Base-by-base conservation (phyloP, 2,888 invertebrate species). In the Nematopogon swammerdamellus region DNA sequence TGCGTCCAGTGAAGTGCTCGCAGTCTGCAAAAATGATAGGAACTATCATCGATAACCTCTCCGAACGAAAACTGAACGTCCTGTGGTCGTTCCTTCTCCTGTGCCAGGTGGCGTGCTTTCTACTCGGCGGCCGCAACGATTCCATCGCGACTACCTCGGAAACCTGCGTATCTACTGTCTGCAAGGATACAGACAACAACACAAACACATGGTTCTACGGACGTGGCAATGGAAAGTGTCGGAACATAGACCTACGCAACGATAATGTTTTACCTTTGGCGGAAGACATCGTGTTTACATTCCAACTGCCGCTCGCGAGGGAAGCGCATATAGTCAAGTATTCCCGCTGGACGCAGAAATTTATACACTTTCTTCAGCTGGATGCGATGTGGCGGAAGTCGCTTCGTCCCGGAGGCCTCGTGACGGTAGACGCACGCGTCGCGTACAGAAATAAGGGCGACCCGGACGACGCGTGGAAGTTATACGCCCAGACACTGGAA, bases 301-400 rank as follows among this genome's bases (percentile, higher is more conserved):
- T 87, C 60, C 85, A 96, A 86, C 89, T 97, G 85, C 99, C 99
- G n/a, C 69, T 89, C 19, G 90, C 92, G 0, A 83, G 91, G 46
- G 88, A 88, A 50, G 85, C 83, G 49, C 72, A 80, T 53, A 76
- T 84, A 18, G 71, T 96, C 52, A 94, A 96, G 70, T 99, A 93
- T 74, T 95, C 96, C 0, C 85, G 97, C 56, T 98, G 97, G 97
- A 97, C 98, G 68, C 97, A 98, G 70, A 96, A 94, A 73, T 81
- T 99, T 52, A 91, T 98, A 50, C 96, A 95, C 2, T 89, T 98
- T 18, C 72, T 99, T 18, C 89, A 92, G 67, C 77, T 95, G 29
- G 95, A 86, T 97, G 51, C 82, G 85, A 19, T 91, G 91, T 62
- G 85, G 86, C 82, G 85, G 58, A 80, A 85, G 60, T 79, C 83